Base-by-base conservation (phyloP, 2,113 vertebrate genomes). In the Passer montanus region DNA sequence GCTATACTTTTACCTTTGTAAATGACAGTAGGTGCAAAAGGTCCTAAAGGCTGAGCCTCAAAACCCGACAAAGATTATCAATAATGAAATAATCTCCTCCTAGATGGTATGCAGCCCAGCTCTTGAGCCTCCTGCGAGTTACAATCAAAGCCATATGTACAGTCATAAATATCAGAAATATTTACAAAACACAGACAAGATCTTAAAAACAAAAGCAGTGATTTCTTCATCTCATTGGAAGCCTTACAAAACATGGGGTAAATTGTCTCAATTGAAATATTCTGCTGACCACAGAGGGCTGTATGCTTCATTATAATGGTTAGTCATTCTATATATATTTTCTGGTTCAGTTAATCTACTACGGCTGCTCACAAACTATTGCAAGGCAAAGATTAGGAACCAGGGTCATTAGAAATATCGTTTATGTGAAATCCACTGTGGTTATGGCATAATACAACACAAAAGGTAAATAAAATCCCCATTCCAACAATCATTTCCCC, bases 161-260 rank as follows among this genome's bases (percentile, higher is more conserved):
- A 81, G 80, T 60, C 83, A 89, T 72, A 86, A 89, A 84, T 81
- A 91, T 44, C 33, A 84, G 59, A 68, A 84, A 86, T 95, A 92
- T 96, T 97, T 96, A 96, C 93, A 92, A 76, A 94, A 92, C 62
- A 89, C 56, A 84, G 94, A 94, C 90, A 96, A 93, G 90, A 84
- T 93, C 86, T 93, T 94, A 60, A 95, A 94, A 96, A 96, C 92
- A 96, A 93, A 93, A 81, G 68, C 58, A 82, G 68, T 27, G 49
- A 94, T 97, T 97, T 97, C 93, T 82, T 90, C 94, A 96, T 95
- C 63, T 85, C 17, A 3, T 60, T 95, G 95, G 93, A 95, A 95
- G 88, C 59, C 44, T 88, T 93, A 90, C 94, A 94, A 92, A 93
- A 84, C 15, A 10, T 24, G 64, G 90, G 72, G 84, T 59, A 92